Conservation (phyloP, 2,888 invertebrate genomes). For the Drosophila meridionalis region DNA sequence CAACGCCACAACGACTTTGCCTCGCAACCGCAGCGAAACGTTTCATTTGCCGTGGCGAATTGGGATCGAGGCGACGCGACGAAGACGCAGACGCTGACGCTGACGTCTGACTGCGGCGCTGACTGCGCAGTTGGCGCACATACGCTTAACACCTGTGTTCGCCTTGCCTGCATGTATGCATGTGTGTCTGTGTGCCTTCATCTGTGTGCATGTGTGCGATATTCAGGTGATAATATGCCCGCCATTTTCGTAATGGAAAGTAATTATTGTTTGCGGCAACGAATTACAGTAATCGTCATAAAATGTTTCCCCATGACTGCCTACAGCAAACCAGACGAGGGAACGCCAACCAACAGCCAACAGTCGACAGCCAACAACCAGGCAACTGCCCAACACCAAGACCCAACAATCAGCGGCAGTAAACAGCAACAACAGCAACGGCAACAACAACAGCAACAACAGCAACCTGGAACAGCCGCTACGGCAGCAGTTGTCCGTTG, state of each 20-base stretch:
- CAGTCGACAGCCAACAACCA: slow-evolving; percentile 26
- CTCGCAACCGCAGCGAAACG: slow-evolving; percentile 55
- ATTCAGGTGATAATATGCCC: slow-evolving; percentile 85
- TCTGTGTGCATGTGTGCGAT: slow-evolving; percentile 74
- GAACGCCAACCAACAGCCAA: slow-evolving; percentile 33
- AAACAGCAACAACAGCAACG: slow-evolving; percentile 53
- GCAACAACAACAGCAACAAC: slow-evolving; percentile 46
- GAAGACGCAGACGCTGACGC: slow-evolving; percentile 16
- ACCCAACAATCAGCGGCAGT: slow-evolving; percentile 74
- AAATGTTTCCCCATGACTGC: slow-evolving; percentile 85
- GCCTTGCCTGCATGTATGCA: slow-evolving; percentile 28
- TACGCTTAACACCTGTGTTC: slow-evolving; percentile 77
- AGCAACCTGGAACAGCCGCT: slow-evolving; percentile 44
- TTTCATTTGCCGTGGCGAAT: slow-evolving; percentile 67
- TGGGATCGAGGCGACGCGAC: slow-evolving; percentile 21
- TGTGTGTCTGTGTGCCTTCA: not conserved
- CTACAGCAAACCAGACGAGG: slow-evolving; percentile 71
- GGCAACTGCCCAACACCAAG: slow-evolving; percentile 52
- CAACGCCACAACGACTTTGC: slow-evolving; percentile 66
- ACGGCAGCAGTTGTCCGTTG: slow-evolving; percentile 61
- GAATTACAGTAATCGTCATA: slow-evolving; percentile 84
- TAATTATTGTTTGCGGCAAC: slow-evolving; percentile 84
- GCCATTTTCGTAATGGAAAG: slow-evolving; percentile 85
- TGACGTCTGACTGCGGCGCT: slow-evolving; percentile 22
- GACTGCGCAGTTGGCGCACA: slow-evolving; percentile 24